These are phyloP conservation scores for Ciona savignyi DNA, from an alignment of 23 tunicate species.

Conservation along the genomic window DNA sequence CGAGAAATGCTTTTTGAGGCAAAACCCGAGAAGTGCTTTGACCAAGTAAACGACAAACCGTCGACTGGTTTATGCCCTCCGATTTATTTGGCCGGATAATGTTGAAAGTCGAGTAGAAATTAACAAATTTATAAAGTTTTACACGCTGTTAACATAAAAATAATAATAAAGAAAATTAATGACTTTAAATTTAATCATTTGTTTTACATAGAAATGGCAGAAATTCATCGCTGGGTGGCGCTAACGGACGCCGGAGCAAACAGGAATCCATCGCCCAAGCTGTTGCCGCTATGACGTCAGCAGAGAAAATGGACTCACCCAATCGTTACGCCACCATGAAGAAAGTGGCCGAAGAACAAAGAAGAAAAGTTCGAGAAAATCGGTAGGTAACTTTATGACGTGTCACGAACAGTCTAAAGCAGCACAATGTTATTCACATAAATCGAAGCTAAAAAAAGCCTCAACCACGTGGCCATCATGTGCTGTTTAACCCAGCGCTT, in stretches of 20 bases:
- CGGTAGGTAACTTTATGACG: conserved; percentile 30
- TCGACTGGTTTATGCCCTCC: background rate
- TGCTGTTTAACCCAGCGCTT: too few species aligned
- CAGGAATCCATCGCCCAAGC: conserved; percentile 8
- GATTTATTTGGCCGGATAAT: too few species aligned
- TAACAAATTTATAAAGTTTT: too few species aligned
- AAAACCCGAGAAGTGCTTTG: too few species aligned
- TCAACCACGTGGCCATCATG: too few species aligned
- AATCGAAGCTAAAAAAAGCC: too few species aligned
- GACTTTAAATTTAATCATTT: too few species aligned
- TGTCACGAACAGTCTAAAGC: too few species aligned
- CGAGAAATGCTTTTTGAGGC: too few species aligned
- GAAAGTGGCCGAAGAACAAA: conserved; percentile 71
- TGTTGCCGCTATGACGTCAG: background rate
- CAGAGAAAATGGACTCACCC: conserved; percentile 11
- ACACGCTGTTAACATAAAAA: too few species aligned
- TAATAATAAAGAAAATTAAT: too few species aligned
- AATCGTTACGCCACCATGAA: conserved; percentile 56
- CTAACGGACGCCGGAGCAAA: background rate
- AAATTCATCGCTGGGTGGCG: background rate
- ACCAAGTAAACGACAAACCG: background rate
- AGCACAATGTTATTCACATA: too few species aligned
- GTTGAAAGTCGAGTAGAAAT: background rate
- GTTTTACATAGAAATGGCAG: conserved; percentile 1
- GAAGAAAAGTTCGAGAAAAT: conserved; percentile 57